Base-by-base conservation (phyloP, 2,113 vertebrate genomes). In the Salvelinus sp. region DNA sequence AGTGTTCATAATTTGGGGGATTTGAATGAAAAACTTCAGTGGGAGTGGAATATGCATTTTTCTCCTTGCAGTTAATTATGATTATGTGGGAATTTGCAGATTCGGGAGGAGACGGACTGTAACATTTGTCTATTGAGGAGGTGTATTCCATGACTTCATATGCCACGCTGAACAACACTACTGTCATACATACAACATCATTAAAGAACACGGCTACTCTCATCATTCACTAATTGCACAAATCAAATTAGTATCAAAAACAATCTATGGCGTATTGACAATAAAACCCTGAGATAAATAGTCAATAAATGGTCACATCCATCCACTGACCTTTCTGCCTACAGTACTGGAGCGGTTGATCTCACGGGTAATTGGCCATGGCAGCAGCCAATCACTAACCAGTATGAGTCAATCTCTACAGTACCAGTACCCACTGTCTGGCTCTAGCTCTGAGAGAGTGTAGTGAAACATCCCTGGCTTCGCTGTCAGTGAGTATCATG, bases 31-130 rank as follows among this genome's bases (percentile, higher is more conserved):
- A 87, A 90, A 86, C 79, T 81, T 80, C 82, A 85, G 85, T 81
- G 70, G 81, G 85, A 89, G 82, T 72, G 54, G 83, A 89, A 85
- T 33, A 73, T 70, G 86, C 76, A 74, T 83, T 85, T 83, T 86
- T 79, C 23, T 20, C 82, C 76, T 82, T 75, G 62, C 63, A 69
- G 87, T 89, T 91, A 83, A 91, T 90, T 91, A 87, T 87, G 86
- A 89, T 90, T 83, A 90, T 88, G 88, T 89, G 88, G 86, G 89
- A 87, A 88, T 88, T 85, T 88, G 88, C 86, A 87, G 18, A 70
- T 75, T 81, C 12, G 81, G 84, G 79, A 79, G 38, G 38, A 44
- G 38, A 44, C 38, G 83, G 81, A 85, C 84, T 68, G 90, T 87
- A 91, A 90, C 78, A 84, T 86, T 90, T 78, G 79, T 77, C 30